Base-by-base conservation (phyloP, 1,140 invertebrate genomes). In the Trissolcus basalis region DNA sequence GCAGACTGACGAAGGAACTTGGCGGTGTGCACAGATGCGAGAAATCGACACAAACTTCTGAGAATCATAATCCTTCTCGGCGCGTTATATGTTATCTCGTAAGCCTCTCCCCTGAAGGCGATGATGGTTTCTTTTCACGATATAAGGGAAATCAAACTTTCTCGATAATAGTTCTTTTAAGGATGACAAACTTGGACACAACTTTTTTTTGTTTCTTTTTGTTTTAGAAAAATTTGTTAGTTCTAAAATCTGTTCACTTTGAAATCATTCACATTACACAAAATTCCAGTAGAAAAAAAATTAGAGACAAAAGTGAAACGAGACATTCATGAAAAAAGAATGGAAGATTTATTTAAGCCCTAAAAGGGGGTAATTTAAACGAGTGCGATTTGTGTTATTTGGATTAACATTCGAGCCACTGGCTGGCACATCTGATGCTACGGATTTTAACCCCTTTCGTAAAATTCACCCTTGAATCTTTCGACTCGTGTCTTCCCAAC, bases 41-140 rank as follows among this genome's bases (percentile, higher is more conserved):
- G 84, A 86, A 88, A 88, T 88, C 86, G 86, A 88, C 86, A 80
- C 63, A 87, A 27, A 88, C 79, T 87, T 87, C 75, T 58, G 65
- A 80, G 79, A 77, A 78, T 82, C 80, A 78, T 82, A 83, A 83
- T 80, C 78, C 64, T 71, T 55, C 50, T 63, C 65, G 59, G 48
- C 58, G 59, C 48, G 68, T 68, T 72, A 77, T 60, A 69, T 49
- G 75, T 73, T 77, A 73, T 73, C 69, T 69, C 54, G 64, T 65
- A 69, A 72, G 60, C 65, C 76, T 27, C 19, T 27, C 65, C 76
- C 58, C 64, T 64, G 58, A 45, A 54, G 56, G 56, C 51, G 74
- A 56, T 63, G 74, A 68, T 68, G 51, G 33, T 69, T 77, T 78
- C 59, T 73, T 73, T 70, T 61, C 60, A 45, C 60, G 60, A 65